A percentile compares a stretch with the other conserved stretches of the same genome.
phyloP scores from a whole-genome alignment of 2,113 vertebrate genomes.

The Oreotrochilus melanogaster region DNA sequence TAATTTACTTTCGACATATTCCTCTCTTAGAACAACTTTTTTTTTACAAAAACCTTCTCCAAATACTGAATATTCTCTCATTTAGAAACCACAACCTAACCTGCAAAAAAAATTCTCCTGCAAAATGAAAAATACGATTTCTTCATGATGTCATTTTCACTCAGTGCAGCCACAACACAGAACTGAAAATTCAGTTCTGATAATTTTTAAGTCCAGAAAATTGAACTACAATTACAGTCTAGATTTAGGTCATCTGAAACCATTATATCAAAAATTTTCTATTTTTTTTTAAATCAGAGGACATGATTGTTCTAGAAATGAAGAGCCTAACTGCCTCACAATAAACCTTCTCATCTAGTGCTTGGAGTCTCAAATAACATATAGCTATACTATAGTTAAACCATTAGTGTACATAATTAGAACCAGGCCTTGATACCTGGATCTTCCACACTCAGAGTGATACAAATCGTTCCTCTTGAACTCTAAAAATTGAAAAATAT shows the following conservation, averaged over 20 bases:
- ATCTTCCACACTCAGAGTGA: not conserved
- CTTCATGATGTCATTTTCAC: not conserved
- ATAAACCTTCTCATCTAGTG: not conserved
- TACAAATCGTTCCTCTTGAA: not conserved
- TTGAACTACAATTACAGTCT: not conserved
- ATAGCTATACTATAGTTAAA: not conserved
- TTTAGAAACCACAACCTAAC: not conserved
- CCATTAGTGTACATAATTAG: not conserved
- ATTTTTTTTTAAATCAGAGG: not conserved
- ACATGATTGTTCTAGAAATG: not conserved
- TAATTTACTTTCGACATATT: not conserved
- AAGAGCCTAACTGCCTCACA: not conserved
- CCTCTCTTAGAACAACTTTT: not conserved
- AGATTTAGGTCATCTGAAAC: not conserved
- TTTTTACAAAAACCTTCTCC: not conserved
- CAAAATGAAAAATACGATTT: not conserved
- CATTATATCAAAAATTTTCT: not conserved
- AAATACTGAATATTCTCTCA: not conserved
- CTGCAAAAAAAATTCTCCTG: accelerated
- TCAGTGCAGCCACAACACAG: not conserved
- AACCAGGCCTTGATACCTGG: not conserved
- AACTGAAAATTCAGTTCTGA: not conserved
- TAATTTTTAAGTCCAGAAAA: not conserved
- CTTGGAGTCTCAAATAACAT: not conserved
- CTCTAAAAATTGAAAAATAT: not conserved